phyloP scores from a whole-genome alignment of 2,888 invertebrate species.

The Hemicrepidius hirtus region DNA sequence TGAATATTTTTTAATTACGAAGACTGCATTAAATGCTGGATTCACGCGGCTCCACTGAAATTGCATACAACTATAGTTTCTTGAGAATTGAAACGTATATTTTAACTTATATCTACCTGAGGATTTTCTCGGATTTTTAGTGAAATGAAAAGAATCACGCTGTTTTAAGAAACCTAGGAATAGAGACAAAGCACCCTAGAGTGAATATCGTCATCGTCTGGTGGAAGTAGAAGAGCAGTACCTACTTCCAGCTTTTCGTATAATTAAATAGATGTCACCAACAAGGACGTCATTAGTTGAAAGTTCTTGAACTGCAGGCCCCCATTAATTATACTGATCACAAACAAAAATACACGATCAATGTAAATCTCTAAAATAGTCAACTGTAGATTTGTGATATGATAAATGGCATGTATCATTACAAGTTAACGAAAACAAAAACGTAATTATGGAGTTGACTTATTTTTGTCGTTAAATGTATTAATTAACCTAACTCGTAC shows the following conservation, averaged over 20 bases:
- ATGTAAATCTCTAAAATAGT: background rate
- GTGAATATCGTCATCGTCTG: constrained; percentile 41
- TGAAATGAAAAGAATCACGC: constrained; percentile 17
- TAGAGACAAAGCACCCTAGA: constrained; percentile 20
- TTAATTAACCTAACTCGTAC: constrained; percentile 17
- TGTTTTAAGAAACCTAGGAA: background rate
- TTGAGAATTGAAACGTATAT: constrained; percentile 6
- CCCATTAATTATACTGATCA: constrained; percentile 38
- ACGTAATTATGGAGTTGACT: constrained; percentile 1
- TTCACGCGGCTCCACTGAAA: background rate
- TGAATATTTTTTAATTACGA: constrained; percentile 10
- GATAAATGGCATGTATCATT: background rate
- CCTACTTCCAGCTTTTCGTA: constrained; percentile 42
- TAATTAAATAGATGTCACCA: constrained; percentile 46
- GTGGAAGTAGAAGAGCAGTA: constrained; percentile 28
- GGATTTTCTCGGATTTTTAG: constrained; percentile 26
- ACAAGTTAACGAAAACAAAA: constrained; percentile 10
- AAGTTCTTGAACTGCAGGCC: constrained; percentile 35
- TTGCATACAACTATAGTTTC: background rate
- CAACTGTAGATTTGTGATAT: background rate
- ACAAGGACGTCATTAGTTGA: constrained; percentile 38
- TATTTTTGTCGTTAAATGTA: constrained; percentile 16
- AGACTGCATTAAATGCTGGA: constrained; percentile 7
- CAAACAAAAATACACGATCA: background rate
- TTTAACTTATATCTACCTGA: constrained; percentile 5